These are phyloP conservation scores for Drosophila nigritarsus DNA, from an alignment of 2,888 invertebrate species.

Conservation along the genomic window DNA sequence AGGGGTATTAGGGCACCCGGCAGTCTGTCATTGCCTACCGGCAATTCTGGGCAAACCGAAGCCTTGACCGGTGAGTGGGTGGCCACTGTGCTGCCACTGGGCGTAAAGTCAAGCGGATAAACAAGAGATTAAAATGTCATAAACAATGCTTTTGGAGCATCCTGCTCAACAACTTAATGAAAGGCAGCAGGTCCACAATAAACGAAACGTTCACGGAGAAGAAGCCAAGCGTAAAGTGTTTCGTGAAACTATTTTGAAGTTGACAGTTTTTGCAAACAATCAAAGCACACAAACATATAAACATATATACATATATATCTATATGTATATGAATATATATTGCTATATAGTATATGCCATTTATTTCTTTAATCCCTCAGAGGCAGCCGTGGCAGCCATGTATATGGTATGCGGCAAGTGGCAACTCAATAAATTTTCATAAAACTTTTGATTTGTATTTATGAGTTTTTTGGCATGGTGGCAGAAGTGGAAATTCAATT, in stretches of 20 bases:
- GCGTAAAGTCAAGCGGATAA: conserved; percentile 78
- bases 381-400: conserved; percentile 1
- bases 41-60: conserved; percentile 6
- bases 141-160: conserved; percentile 72
- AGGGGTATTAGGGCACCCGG: conserved; percentile 2
- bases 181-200: conserved; percentile 49
- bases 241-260: conserved; percentile 48
- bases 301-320: background rate
- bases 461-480: conserved; percentile 60
- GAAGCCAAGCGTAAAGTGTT: conserved; percentile 42
- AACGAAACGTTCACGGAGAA: background rate
- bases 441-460: conserved; percentile 80
- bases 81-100: conserved; percentile 55
- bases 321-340: background rate
- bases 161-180: conserved; percentile 76
- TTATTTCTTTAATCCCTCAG: conserved; percentile 34
- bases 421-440: conserved; percentile 76
- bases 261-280: conserved; percentile 50
- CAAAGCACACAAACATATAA: conserved; percentile 24
- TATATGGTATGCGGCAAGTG: conserved; percentile 36
- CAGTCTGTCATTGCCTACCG: conserved; percentile 4
- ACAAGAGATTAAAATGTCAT: conserved; percentile 81
- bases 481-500: conserved; percentile 61
- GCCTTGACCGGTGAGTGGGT: conserved; percentile 63
- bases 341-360: background rate